Evolutionary conservation across 1,140 invertebrate genomes (phyloP).

Genomic region (Anastrepha obliqua): DNA sequence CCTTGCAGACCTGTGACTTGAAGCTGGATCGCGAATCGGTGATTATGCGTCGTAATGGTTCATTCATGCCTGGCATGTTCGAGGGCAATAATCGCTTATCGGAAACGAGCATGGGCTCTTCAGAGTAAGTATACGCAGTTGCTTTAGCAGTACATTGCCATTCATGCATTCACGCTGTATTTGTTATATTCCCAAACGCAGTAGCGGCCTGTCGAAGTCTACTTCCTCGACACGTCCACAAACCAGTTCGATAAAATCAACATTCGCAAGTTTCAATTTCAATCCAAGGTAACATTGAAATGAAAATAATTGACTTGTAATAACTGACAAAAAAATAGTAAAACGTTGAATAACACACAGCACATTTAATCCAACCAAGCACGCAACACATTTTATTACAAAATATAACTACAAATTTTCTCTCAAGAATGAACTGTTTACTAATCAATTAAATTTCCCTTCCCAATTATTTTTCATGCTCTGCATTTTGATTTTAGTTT

Average conservation of each 20-base stretch:
- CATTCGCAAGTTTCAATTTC: conserved; percentile 70
- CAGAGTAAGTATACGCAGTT: conserved; percentile 67
- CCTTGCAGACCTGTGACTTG: conserved; percentile 66
- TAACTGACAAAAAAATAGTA: not conserved
- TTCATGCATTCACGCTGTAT: conserved; percentile 34
- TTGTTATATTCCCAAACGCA: conserved; percentile 58
- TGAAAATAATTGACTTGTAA: conserved; percentile 1
- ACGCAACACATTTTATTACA: conserved; percentile 14
- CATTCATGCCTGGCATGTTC: conserved; percentile 66
- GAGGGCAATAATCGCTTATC: conserved; percentile 70
- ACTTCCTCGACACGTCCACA: conserved; percentile 68
- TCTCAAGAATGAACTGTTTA: conserved; percentile 34
- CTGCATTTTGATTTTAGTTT: conserved; percentile 51
- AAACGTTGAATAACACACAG: conserved; percentile 19
- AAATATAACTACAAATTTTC: not conserved
- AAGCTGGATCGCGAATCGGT: conserved; percentile 71
- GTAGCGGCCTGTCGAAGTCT: conserved; percentile 72
- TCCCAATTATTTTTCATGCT: conserved; percentile 1
- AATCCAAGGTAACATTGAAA: conserved; percentile 63
- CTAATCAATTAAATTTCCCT: conserved; percentile 45
- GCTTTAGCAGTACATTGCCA: no score
- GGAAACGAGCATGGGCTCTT: conserved; percentile 74
- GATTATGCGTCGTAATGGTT: conserved; percentile 70
- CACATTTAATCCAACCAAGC: conserved; percentile 26
- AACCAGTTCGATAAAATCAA: conserved; percentile 72